Evolutionary conservation across 1,140 invertebrate species (phyloP).

Genomic region (Laupala kohalensis): DNA sequence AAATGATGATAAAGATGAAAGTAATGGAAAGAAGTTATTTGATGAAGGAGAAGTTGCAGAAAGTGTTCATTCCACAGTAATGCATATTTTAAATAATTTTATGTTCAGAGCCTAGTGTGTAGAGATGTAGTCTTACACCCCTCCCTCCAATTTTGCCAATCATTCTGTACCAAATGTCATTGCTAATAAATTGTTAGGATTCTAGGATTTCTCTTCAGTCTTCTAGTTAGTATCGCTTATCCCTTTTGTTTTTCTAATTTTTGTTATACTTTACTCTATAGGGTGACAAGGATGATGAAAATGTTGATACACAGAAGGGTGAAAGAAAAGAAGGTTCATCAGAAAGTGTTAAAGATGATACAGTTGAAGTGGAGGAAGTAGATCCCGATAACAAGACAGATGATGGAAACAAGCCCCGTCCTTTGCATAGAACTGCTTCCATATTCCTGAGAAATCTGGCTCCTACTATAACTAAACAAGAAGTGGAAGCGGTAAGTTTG

Average conservation of each 20-base stretch:
- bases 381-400: constrained; percentile 13
- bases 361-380: constrained; percentile 12
- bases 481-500: constrained; percentile 89
- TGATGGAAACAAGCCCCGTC: constrained; percentile 41
- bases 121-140: too few species aligned
- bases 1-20: background rate
- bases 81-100: too few species aligned
- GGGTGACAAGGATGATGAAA: constrained; percentile 15
- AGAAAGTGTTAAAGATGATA: constrained; percentile 10
- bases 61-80: background rate
- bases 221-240: background rate
- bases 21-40: background rate
- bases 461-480: constrained; percentile 88
- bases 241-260: background rate
- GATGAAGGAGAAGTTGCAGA: background rate
- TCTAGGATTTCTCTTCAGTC: background rate
- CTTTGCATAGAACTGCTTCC: constrained; percentile 85
- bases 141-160: too few species aligned
- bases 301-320: constrained; percentile 13
- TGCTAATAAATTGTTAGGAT: background rate
- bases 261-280: background rate
- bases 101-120: too few species aligned
- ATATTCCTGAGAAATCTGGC: constrained; percentile 94
- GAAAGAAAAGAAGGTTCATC: constrained; percentile 16
- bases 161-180: background rate